A percentile compares a stretch with the other conserved stretches of the same genome.
Evolutionary conservation across 2,888 invertebrate genomes (phyloP).

Genomic region (Sinohyriopsis cumingii): DNA sequence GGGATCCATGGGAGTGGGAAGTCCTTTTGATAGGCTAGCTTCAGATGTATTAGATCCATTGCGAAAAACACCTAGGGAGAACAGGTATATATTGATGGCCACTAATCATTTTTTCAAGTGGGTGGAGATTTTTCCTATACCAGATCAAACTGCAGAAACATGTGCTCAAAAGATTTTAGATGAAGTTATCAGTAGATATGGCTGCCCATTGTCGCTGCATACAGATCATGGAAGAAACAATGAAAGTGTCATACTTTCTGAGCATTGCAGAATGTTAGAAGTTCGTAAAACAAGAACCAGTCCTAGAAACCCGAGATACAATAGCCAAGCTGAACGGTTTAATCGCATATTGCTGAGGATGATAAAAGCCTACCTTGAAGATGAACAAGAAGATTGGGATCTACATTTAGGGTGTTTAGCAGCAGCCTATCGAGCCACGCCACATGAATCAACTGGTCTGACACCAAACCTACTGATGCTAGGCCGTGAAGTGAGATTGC

Average conservation of each 20-base stretch:
- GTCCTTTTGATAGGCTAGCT: slow-evolving; percentile 11
- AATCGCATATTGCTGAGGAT: slow-evolving; percentile 23
- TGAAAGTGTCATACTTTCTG: slow-evolving; percentile 19
- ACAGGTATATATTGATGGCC: slow-evolving; percentile 5
- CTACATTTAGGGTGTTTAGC: slow-evolving; percentile 22
- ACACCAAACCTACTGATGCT: slow-evolving; percentile 32
- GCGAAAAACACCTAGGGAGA: slow-evolving; percentile 2
- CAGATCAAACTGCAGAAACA: slow-evolving; percentile 12
- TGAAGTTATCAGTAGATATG: slow-evolving; percentile 11
- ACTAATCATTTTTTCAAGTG: slow-evolving; percentile 10
- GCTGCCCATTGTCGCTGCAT: slow-evolving; percentile 14
- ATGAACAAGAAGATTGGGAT: slow-evolving; percentile 28
- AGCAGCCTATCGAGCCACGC: slow-evolving; percentile 26
- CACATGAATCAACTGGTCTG: slow-evolving; percentile 18
- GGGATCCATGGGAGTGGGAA: slow-evolving; percentile 14
- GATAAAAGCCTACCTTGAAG: slow-evolving; percentile 23
- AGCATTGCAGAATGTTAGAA: slow-evolving; percentile 12
- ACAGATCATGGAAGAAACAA: slow-evolving; percentile 23
- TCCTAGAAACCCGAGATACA: slow-evolving; percentile 23
- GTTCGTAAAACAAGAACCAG: slow-evolving; percentile 23
- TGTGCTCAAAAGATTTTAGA: slow-evolving; percentile 4
- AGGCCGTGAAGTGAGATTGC: slow-evolving; percentile 27
- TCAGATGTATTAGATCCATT: slow-evolving; percentile 2
- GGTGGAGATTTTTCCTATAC: slow-evolving; percentile 9
- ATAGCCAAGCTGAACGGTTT: slow-evolving; percentile 29